Percentiles rank a stretch among this genome's conserved stretches.
Evolutionary conservation across 2,797 vertebrate genomes (phyloP).

Genomic region (Lagodon rhomboides): DNA sequence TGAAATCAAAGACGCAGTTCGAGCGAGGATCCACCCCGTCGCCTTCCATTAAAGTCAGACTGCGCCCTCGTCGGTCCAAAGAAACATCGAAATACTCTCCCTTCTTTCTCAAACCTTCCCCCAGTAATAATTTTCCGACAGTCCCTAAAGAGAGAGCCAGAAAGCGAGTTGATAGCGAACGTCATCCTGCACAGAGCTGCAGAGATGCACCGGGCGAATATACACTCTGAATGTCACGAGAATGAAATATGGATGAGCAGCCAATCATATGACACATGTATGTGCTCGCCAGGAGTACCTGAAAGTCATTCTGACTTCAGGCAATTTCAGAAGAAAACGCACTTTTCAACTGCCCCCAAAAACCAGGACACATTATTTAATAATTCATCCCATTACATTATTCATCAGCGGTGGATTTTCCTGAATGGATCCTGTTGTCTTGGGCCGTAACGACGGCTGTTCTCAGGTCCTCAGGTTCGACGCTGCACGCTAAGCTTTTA

Average conservation of each 20-base stretch:
- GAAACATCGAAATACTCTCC: not conserved
- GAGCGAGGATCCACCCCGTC: not conserved
- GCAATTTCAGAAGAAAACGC: conserved; percentile 43
- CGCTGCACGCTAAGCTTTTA: conserved; percentile 30
- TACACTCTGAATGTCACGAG: conserved; percentile 34
- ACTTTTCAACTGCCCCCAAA: conserved; percentile 60
- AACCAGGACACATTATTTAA: conserved; percentile 77
- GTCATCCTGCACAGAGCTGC: conserved; percentile 24
- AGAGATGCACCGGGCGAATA: conserved; percentile 33
- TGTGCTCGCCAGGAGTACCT: conserved; percentile 30
- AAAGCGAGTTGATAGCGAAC: not conserved
- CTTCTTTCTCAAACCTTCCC: not conserved
- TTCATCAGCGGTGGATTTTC: conserved; percentile 66
- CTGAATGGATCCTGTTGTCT: conserved; percentile 60
- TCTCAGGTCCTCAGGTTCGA: conserved; percentile 37
- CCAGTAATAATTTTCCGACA: not conserved
- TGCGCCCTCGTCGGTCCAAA: too few relatives aligned
- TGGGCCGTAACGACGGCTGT: conserved; percentile 25
- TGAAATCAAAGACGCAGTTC: not conserved
- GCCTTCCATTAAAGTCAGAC: too few relatives aligned
- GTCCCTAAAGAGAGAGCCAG: not conserved
- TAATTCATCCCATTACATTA: conserved; percentile 78
- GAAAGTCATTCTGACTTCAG: conserved; percentile 53
- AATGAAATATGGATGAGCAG: conserved; percentile 62
- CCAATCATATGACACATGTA: conserved; percentile 46